phyloP scores from a whole-genome alignment of 2,888 invertebrate species.

The Pseudolycoriella hygida region DNA sequence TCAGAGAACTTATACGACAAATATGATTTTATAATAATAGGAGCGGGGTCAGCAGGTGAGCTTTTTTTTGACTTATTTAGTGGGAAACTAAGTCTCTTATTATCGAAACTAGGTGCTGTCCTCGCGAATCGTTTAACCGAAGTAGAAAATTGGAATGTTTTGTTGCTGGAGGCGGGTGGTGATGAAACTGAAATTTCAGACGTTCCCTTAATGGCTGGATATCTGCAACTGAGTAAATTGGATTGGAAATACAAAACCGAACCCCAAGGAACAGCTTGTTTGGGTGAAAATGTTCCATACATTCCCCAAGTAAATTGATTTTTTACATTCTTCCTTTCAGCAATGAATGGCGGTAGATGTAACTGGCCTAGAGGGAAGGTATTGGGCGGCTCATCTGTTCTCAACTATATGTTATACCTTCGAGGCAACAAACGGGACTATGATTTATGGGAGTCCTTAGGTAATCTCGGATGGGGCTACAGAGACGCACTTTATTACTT shows the following conservation, averaged over 20 bases:
- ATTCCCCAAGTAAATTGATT: slow-evolving; percentile 15
- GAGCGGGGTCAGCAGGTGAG: slow-evolving; percentile 69
- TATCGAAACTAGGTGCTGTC: slow-evolving; percentile 70
- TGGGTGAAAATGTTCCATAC: slow-evolving; percentile 38
- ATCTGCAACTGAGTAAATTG: slow-evolving; percentile 66
- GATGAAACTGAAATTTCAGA: slow-evolving; percentile 85
- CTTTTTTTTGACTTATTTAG: slow-evolving; percentile 11
- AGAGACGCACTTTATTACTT: slow-evolving; percentile 66
- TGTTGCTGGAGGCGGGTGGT: slow-evolving; percentile 72
- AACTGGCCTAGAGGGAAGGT: slow-evolving; percentile 89
- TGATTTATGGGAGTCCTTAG: slow-evolving; percentile 72
- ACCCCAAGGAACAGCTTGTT: slow-evolving; percentile 62
- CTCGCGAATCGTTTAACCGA: slow-evolving; percentile 69
- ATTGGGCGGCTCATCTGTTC: slow-evolving; percentile 72
- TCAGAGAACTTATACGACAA: slow-evolving; percentile 43
- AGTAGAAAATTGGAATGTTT: slow-evolving; percentile 58
- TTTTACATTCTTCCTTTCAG: too few species aligned
- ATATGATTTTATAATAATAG: slow-evolving; percentile 75
- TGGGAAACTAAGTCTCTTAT: too few species aligned
- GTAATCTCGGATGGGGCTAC: slow-evolving; percentile 79
- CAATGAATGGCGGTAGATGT: slow-evolving; percentile 67
- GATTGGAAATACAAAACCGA: slow-evolving; percentile 92
- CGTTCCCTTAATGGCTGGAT: slow-evolving; percentile 73
- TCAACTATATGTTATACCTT: slow-evolving; percentile 85
- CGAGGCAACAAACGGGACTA: slow-evolving; percentile 81